Conservation (phyloP, 53 echinoderm and acorn worm species). For the Echinometra lucunter region DNA sequence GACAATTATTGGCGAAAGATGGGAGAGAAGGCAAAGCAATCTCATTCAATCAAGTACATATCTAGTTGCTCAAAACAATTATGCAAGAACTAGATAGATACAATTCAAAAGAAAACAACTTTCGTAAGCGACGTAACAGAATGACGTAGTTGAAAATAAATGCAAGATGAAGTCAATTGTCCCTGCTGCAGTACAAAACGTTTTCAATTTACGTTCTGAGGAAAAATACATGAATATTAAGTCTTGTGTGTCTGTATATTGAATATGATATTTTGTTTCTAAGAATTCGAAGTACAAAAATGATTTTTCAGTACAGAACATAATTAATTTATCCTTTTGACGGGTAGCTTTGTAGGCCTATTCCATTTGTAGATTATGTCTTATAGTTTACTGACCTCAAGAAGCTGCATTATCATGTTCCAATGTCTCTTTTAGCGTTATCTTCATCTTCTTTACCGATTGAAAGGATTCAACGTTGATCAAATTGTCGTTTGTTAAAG, state of each 20-base stretch:
- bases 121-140: background rate
- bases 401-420: no score
- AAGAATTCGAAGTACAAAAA: background rate
- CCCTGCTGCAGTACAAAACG: background rate
- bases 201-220: background rate
- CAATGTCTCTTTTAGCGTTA: no score
- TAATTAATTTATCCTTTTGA: no score
- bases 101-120: background rate
- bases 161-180: constrained; percentile 16
- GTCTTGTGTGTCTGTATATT: background rate
- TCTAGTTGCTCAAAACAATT: constrained; percentile 17
- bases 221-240: background rate
- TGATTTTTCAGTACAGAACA: no score
- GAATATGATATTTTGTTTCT: background rate
- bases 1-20: constrained; percentile 27
- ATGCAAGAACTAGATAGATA: background rate
- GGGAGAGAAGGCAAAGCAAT: constrained; percentile 1
- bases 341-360: no score
- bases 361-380: no score
- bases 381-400: no score
- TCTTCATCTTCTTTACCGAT: no score
- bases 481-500: no score
- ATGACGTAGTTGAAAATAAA: constrained; percentile 34
- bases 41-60: constrained; percentile 29
- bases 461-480: no score